Base-by-base conservation (phyloP, 1,140 invertebrate species). In the Brachionus rotundiformis region DNA sequence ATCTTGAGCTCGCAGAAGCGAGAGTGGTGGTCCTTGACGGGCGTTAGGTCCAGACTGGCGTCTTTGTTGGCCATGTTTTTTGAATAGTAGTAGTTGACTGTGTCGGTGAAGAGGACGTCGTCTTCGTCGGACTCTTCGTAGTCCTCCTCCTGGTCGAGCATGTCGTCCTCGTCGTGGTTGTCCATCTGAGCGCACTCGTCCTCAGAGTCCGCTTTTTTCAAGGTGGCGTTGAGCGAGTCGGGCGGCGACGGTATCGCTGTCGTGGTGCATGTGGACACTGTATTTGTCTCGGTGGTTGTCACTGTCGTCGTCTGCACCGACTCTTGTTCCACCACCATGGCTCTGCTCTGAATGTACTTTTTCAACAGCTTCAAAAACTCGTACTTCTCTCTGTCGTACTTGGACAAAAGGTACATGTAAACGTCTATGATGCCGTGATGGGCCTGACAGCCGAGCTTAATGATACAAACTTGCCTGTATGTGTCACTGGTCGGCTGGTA, bases 321-420 rank as follows among this genome's bases (percentile, higher is more conserved):
- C 19, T 68, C 31, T 36, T 68, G 63, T 36, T 68, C 13, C 29
- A 68, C 11, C 36, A 39, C 41, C 25, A 44, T 27, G 68, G 73
- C 19, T n/a, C 44, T 16, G 19, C 11, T 29, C 7, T 63, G 44
- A 33, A 79, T 39, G 10, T 73, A 27, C 19, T 79, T 79, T 79
- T 63, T 79, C 1, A 63, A 25, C 23, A 23, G 5, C 47, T 79
- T 79, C 11, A 79, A 39, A 54, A 59, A 36, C 1, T 79, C 47
- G 25, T 79, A 79, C 31, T 59, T 54, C 5, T 39, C 59, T 33
- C 76, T 47, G 47, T 79, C 76, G n/a, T 31, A 79, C 27, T 79
- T 79, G 16, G 76, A 79, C 3, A 79, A 59, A 0, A 79, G 29
- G 5, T 79, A 79, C 47, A 79, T 54, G 36, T 79, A 79, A 11